Conservation (phyloP, 2,797 vertebrate species). For the Oophaga sylvatica region DNA sequence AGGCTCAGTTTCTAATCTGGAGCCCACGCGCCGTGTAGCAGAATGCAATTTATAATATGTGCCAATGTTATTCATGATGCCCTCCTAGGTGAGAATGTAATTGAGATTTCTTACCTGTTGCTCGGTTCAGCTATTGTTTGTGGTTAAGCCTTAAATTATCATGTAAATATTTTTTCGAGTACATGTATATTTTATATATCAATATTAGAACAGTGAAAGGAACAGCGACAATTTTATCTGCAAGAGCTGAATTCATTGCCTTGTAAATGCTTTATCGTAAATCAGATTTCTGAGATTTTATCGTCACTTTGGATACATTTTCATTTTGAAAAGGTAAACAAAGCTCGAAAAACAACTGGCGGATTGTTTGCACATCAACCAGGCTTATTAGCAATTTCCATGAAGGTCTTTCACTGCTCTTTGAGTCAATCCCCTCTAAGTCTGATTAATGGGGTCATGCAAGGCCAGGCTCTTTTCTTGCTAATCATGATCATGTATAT, state of each 20-base stretch:
- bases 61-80: conserved; percentile 17
- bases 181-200: conserved; percentile 26
- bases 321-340: conserved; percentile 12
- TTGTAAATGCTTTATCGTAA: conserved; percentile 4
- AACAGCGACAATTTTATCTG: background rate
- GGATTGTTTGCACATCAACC: background rate
- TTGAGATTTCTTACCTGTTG: conserved; percentile 31
- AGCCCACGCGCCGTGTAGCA: background rate
- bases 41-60: background rate
- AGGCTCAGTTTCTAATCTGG: background rate
- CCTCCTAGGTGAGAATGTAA: conserved; percentile 36
- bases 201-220: background rate
- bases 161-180: conserved; percentile 25
- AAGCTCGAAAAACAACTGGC: background rate
- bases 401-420: background rate
- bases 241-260: background rate
- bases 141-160: background rate
- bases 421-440: background rate
- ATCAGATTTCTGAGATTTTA: conserved; percentile 9
- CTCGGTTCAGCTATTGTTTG: conserved; percentile 20
- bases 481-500: too few relatives aligned
- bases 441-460: too few relatives aligned
- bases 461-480: too few relatives aligned
- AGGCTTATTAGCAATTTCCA: background rate
- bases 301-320: conserved; percentile 1